Evolutionary conservation across 2,113 vertebrate species (phyloP).

Genomic region (Synodontis membranacea): DNA sequence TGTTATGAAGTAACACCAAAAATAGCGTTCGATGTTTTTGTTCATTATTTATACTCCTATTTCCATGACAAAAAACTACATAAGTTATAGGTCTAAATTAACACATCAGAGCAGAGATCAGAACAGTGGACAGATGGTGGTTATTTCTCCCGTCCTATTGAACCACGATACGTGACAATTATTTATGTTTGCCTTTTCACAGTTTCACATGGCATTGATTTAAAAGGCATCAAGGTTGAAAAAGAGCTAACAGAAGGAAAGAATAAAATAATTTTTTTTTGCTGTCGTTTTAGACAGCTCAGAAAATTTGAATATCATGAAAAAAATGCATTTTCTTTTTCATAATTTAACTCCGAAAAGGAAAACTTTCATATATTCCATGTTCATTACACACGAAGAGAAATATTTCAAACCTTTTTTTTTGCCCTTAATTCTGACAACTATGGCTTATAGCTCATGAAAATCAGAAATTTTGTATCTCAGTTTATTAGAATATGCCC

Average conservation of each 20-base stretch:
- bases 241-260: background rate
- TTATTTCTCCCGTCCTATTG: background rate
- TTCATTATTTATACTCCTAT: background rate
- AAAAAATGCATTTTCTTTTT: no score
- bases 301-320: no score
- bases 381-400: no score
- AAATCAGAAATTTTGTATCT: no score
- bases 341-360: no score
- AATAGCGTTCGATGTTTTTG: conserved; percentile 47
- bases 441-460: no score
- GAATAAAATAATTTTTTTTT: background rate
- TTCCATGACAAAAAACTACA: background rate
- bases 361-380: no score
- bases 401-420: no score
- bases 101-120: background rate
- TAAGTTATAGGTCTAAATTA: background rate
- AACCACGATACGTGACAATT: background rate
- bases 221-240: background rate
- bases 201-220: background rate
- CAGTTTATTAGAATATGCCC: no score
- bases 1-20: conserved; percentile 52
- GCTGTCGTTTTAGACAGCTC: no score
- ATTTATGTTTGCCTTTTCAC: background rate
- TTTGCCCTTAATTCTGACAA: no score
- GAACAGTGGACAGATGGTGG: background rate